A percentile compares a stretch with the other conserved stretches of the same genome.
Evolutionary conservation across 2,113 vertebrate species (phyloP).

Genomic region (Halcyon malimbica): DNA sequence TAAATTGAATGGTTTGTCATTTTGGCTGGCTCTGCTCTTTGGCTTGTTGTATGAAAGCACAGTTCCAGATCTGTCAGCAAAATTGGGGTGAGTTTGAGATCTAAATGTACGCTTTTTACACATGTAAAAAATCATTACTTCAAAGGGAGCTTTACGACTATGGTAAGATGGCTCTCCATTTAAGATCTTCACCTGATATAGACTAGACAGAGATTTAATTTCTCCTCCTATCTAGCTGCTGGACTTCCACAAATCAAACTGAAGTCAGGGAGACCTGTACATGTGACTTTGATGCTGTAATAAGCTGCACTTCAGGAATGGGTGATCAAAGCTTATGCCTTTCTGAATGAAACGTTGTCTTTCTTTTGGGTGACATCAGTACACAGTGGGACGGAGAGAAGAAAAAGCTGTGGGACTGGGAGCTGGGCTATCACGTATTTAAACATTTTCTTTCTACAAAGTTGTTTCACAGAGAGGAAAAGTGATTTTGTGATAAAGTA

Average conservation of each 20-base stretch:
- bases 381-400: neutral
- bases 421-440: neutral
- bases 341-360: neutral
- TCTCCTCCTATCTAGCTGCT: neutral
- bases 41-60: neutral
- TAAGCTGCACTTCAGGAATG: neutral
- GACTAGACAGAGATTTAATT: neutral
- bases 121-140: neutral
- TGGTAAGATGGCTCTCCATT: neutral
- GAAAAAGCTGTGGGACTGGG: neutral
- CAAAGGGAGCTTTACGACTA: neutral
- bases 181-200: neutral
- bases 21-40: neutral
- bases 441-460: neutral
- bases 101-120: neutral
- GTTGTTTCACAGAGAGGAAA: neutral
- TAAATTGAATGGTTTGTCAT: neutral
- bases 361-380: neutral
- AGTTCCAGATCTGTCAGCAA: neutral
- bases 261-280: neutral
- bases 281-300: neutral
- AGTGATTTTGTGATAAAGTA: neutral
- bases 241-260: neutral
- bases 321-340: neutral
- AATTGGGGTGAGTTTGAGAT: neutral